These are phyloP conservation scores for Digitonthophagus gazella DNA, from an alignment of 2,888 invertebrate genomes.

Conservation along the genomic window DNA sequence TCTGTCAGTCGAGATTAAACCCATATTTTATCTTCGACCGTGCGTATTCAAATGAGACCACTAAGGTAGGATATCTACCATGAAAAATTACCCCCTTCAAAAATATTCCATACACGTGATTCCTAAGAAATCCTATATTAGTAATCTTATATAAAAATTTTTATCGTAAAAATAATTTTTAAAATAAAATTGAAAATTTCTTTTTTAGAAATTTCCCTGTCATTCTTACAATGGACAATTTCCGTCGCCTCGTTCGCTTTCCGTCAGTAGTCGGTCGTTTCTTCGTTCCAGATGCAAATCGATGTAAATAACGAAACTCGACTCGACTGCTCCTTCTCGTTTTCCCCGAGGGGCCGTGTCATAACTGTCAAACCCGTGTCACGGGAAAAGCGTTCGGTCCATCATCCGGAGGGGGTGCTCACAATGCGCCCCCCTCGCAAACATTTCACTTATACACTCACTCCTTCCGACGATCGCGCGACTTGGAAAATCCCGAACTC, in stretches of 20 bases:
- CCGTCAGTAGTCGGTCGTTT: conserved; percentile 24
- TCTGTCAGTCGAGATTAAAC: conserved; percentile 15
- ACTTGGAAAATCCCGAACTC: neutral
- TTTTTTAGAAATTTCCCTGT: neutral
- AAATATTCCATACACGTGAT: neutral
- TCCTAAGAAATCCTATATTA: neutral
- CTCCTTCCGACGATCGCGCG: neutral
- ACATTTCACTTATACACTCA: conserved; percentile 12
- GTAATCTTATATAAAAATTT: no score
- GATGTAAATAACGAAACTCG: conserved; percentile 42
- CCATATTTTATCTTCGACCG: conserved; percentile 7
- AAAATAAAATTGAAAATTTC: no score
- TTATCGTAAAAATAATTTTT: no score
- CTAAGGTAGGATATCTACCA: neutral
- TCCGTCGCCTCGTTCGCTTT: neutral
- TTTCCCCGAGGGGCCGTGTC: conserved; percentile 1
- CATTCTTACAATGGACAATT: conserved; percentile 8
- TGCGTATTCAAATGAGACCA: conserved; percentile 7
- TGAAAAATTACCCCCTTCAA: neutral
- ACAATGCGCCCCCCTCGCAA: neutral
- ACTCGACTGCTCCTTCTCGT: conserved; percentile 19
- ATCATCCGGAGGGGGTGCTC: conserved; percentile 1
- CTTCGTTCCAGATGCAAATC: conserved; percentile 38
- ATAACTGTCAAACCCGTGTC: conserved; percentile 16
- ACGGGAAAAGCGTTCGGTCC: conserved; percentile 4